Percentiles rank a stretch among this genome's conserved stretches.
Evolutionary conservation across 2,888 invertebrate species (phyloP).

Genomic region (Sarcophaga rosellei): DNA sequence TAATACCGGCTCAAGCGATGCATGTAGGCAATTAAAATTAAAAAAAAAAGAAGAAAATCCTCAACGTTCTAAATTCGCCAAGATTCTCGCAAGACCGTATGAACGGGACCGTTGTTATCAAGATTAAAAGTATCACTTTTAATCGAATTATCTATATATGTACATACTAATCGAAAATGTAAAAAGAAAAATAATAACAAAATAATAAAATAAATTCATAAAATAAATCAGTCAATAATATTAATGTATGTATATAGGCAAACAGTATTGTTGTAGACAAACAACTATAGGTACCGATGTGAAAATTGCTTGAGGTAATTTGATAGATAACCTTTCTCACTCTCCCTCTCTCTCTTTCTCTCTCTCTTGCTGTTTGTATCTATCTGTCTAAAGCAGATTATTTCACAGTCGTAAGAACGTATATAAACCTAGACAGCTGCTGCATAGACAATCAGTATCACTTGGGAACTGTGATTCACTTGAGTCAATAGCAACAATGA

Average conservation of each 20-base stretch:
- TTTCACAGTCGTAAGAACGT: constrained; percentile 38
- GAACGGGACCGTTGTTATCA: no score
- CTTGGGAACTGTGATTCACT: constrained; percentile 13
- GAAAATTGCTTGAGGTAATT: constrained; percentile 36
- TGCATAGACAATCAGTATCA: constrained; percentile 59
- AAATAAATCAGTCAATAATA: neutral
- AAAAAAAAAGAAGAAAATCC: no score
- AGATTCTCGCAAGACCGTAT: no score
- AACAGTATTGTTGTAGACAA: neutral
- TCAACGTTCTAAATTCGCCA: no score
- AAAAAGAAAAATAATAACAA: no score
- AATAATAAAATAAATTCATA: constrained; percentile 2
- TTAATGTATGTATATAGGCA: constrained; percentile 3
- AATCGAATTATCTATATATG: no score
- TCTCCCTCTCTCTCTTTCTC: neutral
- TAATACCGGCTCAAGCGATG: no score
- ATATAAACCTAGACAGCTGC: constrained; percentile 62
- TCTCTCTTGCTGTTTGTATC: neutral
- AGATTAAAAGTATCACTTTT: no score
- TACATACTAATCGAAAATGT: no score
- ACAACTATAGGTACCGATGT: constrained; percentile 1
- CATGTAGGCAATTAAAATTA: no score
- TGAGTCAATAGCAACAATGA: constrained; percentile 66
- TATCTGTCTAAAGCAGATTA: constrained; percentile 4
- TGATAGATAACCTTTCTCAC: constrained; percentile 51